A percentile compares a stretch with the other conserved stretches of the same genome.
Conservation (phyloP, 2,797 vertebrate genomes). For the Lacerta bilineata region DNA sequence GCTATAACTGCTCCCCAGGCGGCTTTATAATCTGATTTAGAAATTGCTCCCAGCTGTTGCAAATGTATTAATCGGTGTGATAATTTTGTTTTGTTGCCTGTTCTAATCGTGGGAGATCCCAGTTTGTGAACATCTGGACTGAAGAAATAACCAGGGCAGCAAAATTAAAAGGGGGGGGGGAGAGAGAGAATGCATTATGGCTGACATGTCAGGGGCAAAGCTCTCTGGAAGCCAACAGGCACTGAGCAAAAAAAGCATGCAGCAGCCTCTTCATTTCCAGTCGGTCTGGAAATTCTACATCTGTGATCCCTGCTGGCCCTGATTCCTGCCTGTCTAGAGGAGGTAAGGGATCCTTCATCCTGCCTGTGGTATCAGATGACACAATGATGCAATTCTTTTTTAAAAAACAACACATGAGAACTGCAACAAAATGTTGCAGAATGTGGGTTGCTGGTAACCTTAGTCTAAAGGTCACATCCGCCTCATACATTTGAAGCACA, state of each 20-base stretch:
- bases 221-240: not conserved
- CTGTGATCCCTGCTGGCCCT: not conserved
- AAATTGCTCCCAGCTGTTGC: slow-evolving; percentile 42
- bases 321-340: not conserved
- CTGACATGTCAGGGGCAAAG: not conserved
- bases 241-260: not conserved
- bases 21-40: slow-evolving; percentile 21
- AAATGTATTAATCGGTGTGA: slow-evolving; percentile 25
- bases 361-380: not conserved
- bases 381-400: not conserved
- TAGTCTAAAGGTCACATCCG: too few species aligned
- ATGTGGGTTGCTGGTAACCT: not conserved
- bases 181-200: not conserved
- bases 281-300: not conserved
- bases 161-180: not conserved
- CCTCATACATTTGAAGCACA: too few species aligned
- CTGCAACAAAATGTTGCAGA: not conserved
- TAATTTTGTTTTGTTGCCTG: slow-evolving; percentile 29
- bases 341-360: not conserved
- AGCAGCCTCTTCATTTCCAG: not conserved
- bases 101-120: slow-evolving; percentile 33
- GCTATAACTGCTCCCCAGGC: slow-evolving; percentile 26
- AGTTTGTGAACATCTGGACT: slow-evolving; percentile 31
- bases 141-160: not conserved
- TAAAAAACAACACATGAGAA: too few species aligned